phyloP scores from a whole-genome alignment of 2,113 vertebrate genomes.

The Trichomycterus rosablanca region DNA sequence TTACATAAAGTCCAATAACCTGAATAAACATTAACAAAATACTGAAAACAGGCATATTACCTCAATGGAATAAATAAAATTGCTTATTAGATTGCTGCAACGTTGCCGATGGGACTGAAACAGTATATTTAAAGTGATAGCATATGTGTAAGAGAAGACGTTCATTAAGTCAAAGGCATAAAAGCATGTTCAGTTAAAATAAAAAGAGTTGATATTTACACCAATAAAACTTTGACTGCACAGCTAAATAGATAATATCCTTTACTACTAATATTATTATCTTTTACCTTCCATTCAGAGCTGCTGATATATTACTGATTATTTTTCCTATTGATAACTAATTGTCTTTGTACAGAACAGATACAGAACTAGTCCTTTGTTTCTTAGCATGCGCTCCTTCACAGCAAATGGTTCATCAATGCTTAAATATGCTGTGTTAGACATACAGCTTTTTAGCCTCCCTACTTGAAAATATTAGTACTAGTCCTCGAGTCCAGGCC shows the following conservation, averaged over 20 bases:
- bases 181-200: conserved; percentile 41
- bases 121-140: conserved; percentile 4
- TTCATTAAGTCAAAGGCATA: conserved; percentile 44
- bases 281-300: conserved; percentile 64
- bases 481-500: conserved; percentile 58
- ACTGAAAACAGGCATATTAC: conserved; percentile 13
- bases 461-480: conserved; percentile 56
- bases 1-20: conserved; percentile 22
- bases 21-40: conserved; percentile 17
- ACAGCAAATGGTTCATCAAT: conserved; percentile 49
- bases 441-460: conserved; percentile 43
- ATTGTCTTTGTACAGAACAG: conserved; percentile 69
- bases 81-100: conserved; percentile 1
- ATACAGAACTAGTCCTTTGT: conserved; percentile 50
- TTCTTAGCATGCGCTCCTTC: conserved; percentile 44
- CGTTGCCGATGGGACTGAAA: conserved; percentile 5
- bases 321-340: conserved; percentile 70
- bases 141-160: conserved; percentile 10
- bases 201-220: conserved; percentile 50
- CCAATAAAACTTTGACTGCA: conserved; percentile 51
- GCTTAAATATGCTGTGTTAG: conserved; percentile 47
- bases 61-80: not conserved
- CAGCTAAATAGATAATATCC: conserved; percentile 55
- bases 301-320: conserved; percentile 74
- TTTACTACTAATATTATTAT: conserved; percentile 61